phyloP scores from a whole-genome alignment of 2,113 vertebrate species.

The Petaurus breviceps region DNA sequence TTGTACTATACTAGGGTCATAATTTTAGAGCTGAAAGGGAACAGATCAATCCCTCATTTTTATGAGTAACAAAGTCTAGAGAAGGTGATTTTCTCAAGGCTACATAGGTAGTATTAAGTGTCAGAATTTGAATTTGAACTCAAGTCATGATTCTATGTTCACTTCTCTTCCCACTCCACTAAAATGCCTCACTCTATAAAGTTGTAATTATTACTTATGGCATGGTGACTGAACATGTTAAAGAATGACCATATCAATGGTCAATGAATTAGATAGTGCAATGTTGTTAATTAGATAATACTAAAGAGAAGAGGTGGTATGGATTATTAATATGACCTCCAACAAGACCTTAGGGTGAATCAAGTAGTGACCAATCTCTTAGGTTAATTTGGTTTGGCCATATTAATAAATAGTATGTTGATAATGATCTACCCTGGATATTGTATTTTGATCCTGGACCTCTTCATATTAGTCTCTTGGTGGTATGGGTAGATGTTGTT shows the following conservation, averaged over 20 bases:
- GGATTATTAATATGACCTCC: background rate
- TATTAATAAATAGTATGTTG: background rate
- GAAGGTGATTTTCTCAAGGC: background rate
- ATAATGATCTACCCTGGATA: background rate
- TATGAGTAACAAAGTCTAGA: background rate
- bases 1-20: background rate
- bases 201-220: background rate
- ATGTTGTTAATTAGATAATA: background rate
- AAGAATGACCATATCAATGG: background rate
- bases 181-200: background rate
- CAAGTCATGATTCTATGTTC: background rate
- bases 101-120: background rate
- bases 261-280: background rate
- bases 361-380: rapidly evolving
- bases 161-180: background rate
- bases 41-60: background rate
- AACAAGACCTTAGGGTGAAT: rapidly evolving
- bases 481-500: background rate
- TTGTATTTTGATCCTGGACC: background rate
- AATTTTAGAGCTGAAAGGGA: background rate
- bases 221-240: background rate
- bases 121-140: background rate
- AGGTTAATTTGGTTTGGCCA: background rate
- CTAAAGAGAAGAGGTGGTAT: background rate
- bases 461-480: rapidly evolving